Evolutionary conservation across 92 coral and sea anemone species (phyloP).

Genomic region (Porites cylindrica): DNA sequence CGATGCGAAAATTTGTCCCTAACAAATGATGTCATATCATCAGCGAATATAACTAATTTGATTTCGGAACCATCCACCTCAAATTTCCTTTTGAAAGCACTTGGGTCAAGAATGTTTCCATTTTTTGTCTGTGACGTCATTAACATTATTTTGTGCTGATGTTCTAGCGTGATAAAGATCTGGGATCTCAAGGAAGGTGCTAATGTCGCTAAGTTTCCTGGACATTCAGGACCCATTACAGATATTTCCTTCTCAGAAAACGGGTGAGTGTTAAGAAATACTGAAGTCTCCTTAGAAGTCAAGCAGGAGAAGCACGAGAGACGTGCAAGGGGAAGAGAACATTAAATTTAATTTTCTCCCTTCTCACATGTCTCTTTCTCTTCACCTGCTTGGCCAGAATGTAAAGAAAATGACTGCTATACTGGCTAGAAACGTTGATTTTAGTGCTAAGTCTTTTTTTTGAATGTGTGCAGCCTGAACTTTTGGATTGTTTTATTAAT

Average conservation of each 20-base stretch:
- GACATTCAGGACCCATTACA: slow-evolving; percentile 99
- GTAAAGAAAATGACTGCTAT: no score
- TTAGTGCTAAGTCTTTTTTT: no score
- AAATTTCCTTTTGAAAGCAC: neutral
- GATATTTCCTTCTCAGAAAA: slow-evolving; percentile 98
- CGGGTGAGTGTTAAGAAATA: slow-evolving; percentile 71
- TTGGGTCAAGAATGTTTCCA: neutral
- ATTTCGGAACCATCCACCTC: no score
- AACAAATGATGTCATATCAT: no score
- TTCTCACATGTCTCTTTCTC: neutral
- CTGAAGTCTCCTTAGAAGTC: neutral
- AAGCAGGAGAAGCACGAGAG: no score
- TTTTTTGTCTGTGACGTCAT: neutral
- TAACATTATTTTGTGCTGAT: neutral
- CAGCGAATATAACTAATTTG: no score
- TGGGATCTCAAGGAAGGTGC: slow-evolving; percentile 99
- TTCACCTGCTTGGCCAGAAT: neutral
- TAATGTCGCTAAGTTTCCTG: slow-evolving; percentile 99
- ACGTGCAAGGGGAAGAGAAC: no score
- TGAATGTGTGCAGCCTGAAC: neutral
- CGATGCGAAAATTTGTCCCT: no score
- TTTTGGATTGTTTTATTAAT: neutral
- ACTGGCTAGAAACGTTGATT: no score
- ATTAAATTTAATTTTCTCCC: neutral
- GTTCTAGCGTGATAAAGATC: slow-evolving; percentile 91